phyloP scores from a whole-genome alignment of 2,113 vertebrate species.

The Aegithalos caudatus region DNA sequence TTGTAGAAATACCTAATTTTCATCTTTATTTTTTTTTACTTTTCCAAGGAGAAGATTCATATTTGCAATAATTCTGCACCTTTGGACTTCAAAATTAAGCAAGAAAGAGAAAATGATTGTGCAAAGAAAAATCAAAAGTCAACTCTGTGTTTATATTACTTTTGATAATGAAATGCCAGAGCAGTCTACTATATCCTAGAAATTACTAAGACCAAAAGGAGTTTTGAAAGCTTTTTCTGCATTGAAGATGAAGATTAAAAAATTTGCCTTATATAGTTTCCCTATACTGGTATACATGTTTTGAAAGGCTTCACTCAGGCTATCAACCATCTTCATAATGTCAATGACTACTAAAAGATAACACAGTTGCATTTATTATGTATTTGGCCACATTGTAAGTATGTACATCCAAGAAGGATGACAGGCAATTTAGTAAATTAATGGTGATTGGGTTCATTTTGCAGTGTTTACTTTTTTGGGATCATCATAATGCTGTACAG shows the following conservation, averaged over 20 bases:
- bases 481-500: background rate
- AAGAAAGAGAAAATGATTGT: background rate
- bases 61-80: background rate
- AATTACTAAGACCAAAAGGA: background rate
- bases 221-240: background rate
- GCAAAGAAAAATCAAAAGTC: background rate
- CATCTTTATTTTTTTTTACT: background rate
- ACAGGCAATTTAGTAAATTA: slow-evolving; percentile 10
- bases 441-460: background rate
- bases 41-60: slow-evolving; percentile 40
- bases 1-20: background rate
- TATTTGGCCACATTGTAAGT: background rate
- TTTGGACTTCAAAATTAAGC: slow-evolving; percentile 25
- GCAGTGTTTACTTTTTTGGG: background rate
- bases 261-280: background rate
- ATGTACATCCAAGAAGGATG: background rate
- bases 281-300: background rate
- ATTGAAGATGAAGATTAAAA: background rate
- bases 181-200: background rate
- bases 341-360: slow-evolving; percentile 2
- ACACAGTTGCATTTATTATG: background rate
- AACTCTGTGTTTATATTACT: background rate
- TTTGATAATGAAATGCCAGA: background rate
- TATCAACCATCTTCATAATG: background rate
- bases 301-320: background rate